Percentiles rank a stretch among this genome's conserved stretches.
Evolutionary conservation across 2,888 invertebrate genomes (phyloP).

Genomic region (Elmis aenea): DNA sequence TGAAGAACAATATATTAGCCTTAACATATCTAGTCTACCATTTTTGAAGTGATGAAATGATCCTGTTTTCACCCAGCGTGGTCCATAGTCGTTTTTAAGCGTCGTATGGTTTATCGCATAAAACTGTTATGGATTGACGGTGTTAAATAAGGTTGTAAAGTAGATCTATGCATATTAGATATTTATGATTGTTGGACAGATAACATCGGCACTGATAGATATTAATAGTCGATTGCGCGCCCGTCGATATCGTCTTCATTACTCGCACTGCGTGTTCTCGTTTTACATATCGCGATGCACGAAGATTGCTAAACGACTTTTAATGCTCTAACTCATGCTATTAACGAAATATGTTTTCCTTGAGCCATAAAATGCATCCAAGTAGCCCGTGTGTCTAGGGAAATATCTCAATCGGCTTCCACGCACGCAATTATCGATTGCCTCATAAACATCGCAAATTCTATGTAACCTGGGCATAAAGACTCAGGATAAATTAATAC

Average conservation of each 20-base stretch:
- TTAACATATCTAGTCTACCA: too few relatives aligned
- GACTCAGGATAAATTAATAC: slow-evolving; percentile 37
- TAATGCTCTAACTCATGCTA: slow-evolving; percentile 46
- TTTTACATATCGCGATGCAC: slow-evolving; percentile 48
- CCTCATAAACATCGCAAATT: slow-evolving; percentile 38
- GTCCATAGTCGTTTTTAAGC: too few relatives aligned
- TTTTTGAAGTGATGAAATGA: too few relatives aligned
- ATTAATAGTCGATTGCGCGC: slow-evolving; percentile 22
- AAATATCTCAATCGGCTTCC: slow-evolving; percentile 44
- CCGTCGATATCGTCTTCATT: slow-evolving; percentile 37
- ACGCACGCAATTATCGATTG: slow-evolving; percentile 43
- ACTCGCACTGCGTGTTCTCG: slow-evolving; percentile 43
- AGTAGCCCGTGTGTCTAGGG: slow-evolving; percentile 29
- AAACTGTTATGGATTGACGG: too few relatives aligned
- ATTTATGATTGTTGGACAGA: slow-evolving; percentile 21
- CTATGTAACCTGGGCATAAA: slow-evolving; percentile 36
- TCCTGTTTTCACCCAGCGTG: too few relatives aligned
- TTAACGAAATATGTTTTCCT: slow-evolving; percentile 41
- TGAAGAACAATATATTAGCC: too few relatives aligned
- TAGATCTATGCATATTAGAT: slow-evolving; percentile 19
- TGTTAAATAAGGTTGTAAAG: too few relatives aligned
- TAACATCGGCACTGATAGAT: slow-evolving; percentile 24
- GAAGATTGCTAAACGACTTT: slow-evolving; percentile 45
- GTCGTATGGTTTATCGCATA: too few relatives aligned
- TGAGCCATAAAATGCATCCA: slow-evolving; percentile 28